Base-by-base conservation (phyloP, 2,113 vertebrate species). In the Copsychus sechellarum region DNA sequence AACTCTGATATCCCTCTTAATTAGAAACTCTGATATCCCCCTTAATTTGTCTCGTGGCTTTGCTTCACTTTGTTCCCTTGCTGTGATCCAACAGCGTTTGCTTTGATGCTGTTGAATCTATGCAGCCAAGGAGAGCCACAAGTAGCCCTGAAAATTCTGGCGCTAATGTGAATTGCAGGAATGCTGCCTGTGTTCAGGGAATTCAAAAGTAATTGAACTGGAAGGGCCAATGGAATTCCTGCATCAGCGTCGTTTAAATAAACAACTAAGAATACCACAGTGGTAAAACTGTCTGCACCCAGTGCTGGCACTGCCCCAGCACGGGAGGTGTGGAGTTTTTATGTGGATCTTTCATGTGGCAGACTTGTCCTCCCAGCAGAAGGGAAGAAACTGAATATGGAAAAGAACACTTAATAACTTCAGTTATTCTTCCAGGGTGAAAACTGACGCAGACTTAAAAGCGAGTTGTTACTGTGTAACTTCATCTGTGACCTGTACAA, bases 201-300 rank as follows among this genome's bases (percentile, higher is more conserved):
- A 54, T 80, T 85, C 62, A 28, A 66, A 85, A 91, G 89, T 85
- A 81, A 88, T 90, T 93, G 84, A 94, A 82, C 79, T 91, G 94
- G 93, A 96, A 95, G 94, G 81, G 66, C 93, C 74, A 83, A 82
- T 87, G 91, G 91, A 94, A 94, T 95, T 54, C 86, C 34, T 77
- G 90, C 81, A 79, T 94, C 89, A 84, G 57, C 13, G 14, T 50
- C 4, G 79, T 76, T 94, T 79, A 53, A 86, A 72, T 77, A 80
- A 96, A 95, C 84, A 58, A 26, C 81, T 80, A 22, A 70, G 91
- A 91, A 93, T 76, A 79, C 78, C 87, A 24, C 47, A 10, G 57
- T 29, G 89, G 62, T 80, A 58, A 69, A 91, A 54, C 65, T 74
- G 66, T 36, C 79, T 93, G 91, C 47, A 33, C 42, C 54, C 81